A percentile compares a stretch with the other conserved stretches of the same genome.
Conservation (phyloP, 1,140 invertebrate genomes). For the Andrena cerasifolii region DNA sequence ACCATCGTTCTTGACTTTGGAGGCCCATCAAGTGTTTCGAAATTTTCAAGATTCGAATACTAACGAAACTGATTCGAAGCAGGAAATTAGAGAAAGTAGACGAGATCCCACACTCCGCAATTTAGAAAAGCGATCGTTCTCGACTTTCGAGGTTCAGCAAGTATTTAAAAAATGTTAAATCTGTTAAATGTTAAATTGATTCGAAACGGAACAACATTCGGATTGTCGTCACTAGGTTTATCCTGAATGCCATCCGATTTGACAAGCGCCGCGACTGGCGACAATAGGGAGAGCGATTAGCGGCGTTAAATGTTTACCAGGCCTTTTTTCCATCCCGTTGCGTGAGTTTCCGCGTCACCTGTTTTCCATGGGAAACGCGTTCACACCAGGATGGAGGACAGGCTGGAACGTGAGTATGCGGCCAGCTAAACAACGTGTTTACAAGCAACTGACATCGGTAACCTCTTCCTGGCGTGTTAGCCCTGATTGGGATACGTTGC, state of each 20-base stretch:
- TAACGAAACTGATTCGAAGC: too few relatives aligned
- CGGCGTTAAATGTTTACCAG: neutral
- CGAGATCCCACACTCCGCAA: too few relatives aligned
- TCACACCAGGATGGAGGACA: conserved; percentile 33
- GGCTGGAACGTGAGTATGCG: conserved; percentile 25
- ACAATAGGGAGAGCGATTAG: neutral
- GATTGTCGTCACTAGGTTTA: too few relatives aligned
- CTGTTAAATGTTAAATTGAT: too few relatives aligned
- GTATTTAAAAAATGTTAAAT: too few relatives aligned
- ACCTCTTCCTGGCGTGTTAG: conserved; percentile 59
- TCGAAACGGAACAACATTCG: neutral
- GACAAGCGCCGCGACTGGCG: neutral
- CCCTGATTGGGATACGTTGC: conserved; percentile 57
- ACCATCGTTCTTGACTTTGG: too few relatives aligned
- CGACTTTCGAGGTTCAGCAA: too few relatives aligned
- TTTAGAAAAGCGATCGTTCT: too few relatives aligned
- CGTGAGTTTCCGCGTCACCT: conserved; percentile 11
- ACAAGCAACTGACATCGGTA: conserved; percentile 60
- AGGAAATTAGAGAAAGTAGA: too few relatives aligned
- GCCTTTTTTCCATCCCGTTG: neutral
- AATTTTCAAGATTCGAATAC: too few relatives aligned
- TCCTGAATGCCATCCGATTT: neutral
- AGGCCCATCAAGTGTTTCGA: too few relatives aligned
- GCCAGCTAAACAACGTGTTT: conserved; percentile 65
- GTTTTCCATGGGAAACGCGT: conserved; percentile 41